A percentile compares a stretch with the other conserved stretches of the same genome.
Conservation (phyloP, 2,113 vertebrate genomes). For the Stercorarius parasiticus region DNA sequence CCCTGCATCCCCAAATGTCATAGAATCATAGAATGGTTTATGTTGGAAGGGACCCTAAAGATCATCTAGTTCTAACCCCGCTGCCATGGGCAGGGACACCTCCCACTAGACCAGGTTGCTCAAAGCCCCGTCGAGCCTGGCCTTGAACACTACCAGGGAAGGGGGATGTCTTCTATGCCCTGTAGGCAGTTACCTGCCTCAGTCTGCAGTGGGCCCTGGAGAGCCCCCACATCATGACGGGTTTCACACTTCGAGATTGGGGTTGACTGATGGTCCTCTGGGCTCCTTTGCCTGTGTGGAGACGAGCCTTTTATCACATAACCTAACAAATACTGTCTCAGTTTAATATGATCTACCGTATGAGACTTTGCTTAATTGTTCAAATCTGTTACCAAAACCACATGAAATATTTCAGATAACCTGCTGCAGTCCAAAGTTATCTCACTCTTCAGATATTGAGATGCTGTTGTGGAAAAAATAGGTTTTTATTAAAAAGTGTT, state of each 20-base stretch:
- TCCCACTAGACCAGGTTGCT: too few species aligned
- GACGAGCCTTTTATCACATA: background rate
- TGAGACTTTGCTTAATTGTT: background rate
- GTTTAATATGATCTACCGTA: background rate
- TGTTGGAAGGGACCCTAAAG: too few species aligned
- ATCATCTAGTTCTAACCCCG: too few species aligned
- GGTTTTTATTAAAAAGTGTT: background rate
- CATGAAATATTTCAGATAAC: background rate
- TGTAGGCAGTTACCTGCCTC: background rate
- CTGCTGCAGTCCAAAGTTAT: background rate
- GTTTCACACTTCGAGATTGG: rapidly evolving
- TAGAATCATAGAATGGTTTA: too few species aligned
- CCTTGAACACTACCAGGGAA: too few species aligned
- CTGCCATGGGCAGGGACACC: too few species aligned
- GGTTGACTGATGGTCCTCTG: background rate
- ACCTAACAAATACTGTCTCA: background rate
- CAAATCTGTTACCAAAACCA: background rate
- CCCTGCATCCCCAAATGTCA: background rate
- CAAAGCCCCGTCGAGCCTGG: too few species aligned
- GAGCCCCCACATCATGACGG: background rate
- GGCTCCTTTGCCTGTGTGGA: background rate
- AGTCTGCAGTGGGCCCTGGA: background rate
- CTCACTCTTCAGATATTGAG: background rate
- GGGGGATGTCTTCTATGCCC: background rate
- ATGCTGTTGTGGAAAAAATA: background rate